These are phyloP conservation scores for Orthosia gothica DNA, from an alignment of 2,888 invertebrate species.

Conservation along the genomic window DNA sequence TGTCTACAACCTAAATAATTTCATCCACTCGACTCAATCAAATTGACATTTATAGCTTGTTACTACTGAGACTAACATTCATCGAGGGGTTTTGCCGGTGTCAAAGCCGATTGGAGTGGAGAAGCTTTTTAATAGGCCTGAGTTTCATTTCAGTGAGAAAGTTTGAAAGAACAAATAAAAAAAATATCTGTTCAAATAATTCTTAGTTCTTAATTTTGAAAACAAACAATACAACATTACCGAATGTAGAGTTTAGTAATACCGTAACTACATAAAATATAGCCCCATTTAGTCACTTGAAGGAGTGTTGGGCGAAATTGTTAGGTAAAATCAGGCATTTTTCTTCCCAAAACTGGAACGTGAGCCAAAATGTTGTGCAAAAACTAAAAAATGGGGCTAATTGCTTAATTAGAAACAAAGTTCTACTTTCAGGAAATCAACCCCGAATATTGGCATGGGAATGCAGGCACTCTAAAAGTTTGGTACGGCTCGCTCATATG, in stretches of 20 bases:
- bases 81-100: no score
- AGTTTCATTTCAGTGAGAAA: background rate
- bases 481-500: constrained; percentile 36
- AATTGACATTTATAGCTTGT: no score
- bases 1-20: no score
- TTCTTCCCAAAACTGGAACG: constrained; percentile 52
- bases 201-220: background rate
- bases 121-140: no score
- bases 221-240: constrained; percentile 16
- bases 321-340: constrained; percentile 50
- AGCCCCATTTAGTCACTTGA: constrained; percentile 42
- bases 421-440: constrained; percentile 47
- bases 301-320: constrained; percentile 25
- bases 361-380: constrained; percentile 47
- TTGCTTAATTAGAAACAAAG: constrained; percentile 58
- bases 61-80: no score
- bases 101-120: no score
- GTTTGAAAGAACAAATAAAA: background rate
- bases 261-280: constrained; percentile 41
- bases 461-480: constrained; percentile 52
- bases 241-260: constrained; percentile 18
- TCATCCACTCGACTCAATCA: no score
- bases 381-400: constrained; percentile 58
- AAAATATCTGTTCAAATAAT: background rate
- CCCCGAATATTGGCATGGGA: constrained; percentile 39